phyloP scores from a whole-genome alignment of 2,888 invertebrate genomes.

The Brachylomia viminalis region DNA sequence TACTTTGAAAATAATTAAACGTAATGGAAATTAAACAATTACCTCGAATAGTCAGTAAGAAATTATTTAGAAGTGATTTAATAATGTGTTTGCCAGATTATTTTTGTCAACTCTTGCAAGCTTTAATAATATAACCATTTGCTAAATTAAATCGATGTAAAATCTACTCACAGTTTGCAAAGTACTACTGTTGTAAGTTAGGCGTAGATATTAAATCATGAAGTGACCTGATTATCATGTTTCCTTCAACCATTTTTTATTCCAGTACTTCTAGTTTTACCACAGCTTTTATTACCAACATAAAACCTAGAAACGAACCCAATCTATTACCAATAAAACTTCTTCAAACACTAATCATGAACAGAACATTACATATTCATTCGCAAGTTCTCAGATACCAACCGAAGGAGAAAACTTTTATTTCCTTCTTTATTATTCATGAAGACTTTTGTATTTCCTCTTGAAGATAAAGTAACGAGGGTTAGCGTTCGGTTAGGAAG shows the following conservation, averaged over 20 bases:
- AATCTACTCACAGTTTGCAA: no score
- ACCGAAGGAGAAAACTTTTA: constrained; percentile 47
- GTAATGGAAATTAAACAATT: not conserved
- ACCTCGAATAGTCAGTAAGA: no score
- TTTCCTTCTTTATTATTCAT: constrained; percentile 67
- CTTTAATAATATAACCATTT: no score
- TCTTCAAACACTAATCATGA: constrained; percentile 47
- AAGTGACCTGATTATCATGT: not conserved
- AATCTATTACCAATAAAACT: constrained; percentile 44
- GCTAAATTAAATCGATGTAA: no score
- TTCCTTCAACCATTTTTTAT: not conserved
- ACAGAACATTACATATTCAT: constrained; percentile 52
- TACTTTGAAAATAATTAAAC: not conserved
- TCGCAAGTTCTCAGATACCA: constrained; percentile 33
- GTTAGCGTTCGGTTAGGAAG: constrained; percentile 55
- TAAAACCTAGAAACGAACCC: constrained; percentile 13
- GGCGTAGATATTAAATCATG: no score
- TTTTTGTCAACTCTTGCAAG: no score
- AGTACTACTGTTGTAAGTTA: no score
- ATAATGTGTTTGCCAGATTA: no score
- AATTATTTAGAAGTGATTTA: no score
- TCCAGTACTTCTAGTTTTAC: not conserved
- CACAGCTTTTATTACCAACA: not conserved
- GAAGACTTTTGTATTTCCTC: constrained; percentile 62
- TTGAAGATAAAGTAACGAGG: constrained; percentile 65